Conservation (phyloP, 2,113 vertebrate genomes). For the Oplegnathus fasciatus region DNA sequence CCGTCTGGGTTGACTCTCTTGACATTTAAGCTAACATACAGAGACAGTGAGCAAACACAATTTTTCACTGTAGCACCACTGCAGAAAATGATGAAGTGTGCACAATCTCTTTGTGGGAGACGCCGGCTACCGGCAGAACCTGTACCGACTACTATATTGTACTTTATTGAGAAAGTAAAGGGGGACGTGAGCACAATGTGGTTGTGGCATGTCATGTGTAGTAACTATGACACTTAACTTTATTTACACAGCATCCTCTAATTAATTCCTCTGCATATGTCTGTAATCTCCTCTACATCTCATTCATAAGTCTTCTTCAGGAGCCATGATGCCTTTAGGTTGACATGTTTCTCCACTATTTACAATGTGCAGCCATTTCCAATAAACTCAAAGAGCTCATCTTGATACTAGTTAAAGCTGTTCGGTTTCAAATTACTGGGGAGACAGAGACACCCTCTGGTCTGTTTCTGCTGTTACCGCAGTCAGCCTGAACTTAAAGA, state of each 20-base stretch:
- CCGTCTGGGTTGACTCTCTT: conserved; percentile 52
- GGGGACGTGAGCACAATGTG: background rate
- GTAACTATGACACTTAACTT: background rate
- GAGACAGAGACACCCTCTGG: conserved; percentile 80
- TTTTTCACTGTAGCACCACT: conserved; percentile 45
- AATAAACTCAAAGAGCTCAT: conserved; percentile 13
- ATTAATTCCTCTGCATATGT: background rate
- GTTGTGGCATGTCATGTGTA: background rate
- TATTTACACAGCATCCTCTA: background rate
- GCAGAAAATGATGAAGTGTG: conserved; percentile 42
- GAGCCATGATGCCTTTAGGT: background rate
- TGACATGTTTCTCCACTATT: conserved; percentile 18
- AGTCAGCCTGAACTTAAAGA: background rate
- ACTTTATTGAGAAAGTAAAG: background rate
- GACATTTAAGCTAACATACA: conserved; percentile 68
- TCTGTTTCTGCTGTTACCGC: conserved; percentile 37
- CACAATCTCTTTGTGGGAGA: conserved; percentile 19
- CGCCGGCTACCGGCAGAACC: background rate
- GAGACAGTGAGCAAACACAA: conserved; percentile 61
- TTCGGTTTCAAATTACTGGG: conserved; percentile 50
- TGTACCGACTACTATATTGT: background rate
- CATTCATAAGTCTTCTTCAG: background rate
- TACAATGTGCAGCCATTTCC: background rate
- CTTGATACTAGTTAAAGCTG: background rate
- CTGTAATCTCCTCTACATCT: background rate